phyloP scores from a whole-genome alignment of 2,113 vertebrate genomes.

The Chamaetylas fuelleborni region DNA sequence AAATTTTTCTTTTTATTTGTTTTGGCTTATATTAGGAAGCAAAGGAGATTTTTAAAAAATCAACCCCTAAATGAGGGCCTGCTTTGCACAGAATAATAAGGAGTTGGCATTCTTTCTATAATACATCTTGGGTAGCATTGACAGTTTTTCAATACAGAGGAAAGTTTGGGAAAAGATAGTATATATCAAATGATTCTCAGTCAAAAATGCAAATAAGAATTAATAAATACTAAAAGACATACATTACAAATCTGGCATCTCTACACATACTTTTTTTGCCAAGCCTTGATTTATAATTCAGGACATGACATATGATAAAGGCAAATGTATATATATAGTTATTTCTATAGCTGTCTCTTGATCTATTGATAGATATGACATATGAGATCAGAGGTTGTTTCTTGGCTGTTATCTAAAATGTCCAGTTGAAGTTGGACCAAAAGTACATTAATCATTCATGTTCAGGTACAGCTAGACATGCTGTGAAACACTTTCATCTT shows the following conservation, averaged over 20 bases:
- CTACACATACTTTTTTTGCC: background rate
- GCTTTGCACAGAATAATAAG: background rate
- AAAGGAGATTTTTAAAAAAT: background rate
- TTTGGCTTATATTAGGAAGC: background rate
- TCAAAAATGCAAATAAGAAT: background rate
- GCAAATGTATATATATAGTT: background rate
- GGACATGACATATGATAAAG: background rate
- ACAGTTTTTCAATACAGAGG: background rate
- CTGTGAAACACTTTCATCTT: conserved; percentile 7
- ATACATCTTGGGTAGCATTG: background rate
- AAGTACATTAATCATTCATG: conserved; percentile 15
- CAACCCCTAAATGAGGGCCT: background rate
- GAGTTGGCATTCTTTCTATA: background rate
- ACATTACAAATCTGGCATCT: background rate
- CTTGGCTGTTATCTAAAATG: background rate
- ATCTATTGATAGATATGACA: background rate
- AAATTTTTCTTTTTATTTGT: background rate
- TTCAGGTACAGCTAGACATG: background rate
- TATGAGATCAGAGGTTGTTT: background rate
- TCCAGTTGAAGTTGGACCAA: background rate
- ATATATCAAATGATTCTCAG: background rate
- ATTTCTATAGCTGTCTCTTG: background rate
- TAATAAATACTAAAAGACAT: background rate
- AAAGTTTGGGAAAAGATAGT: background rate
- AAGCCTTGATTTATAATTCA: background rate